phyloP scores from a whole-genome alignment of 2,113 vertebrate genomes.

The Erpornis zantholeuca region DNA sequence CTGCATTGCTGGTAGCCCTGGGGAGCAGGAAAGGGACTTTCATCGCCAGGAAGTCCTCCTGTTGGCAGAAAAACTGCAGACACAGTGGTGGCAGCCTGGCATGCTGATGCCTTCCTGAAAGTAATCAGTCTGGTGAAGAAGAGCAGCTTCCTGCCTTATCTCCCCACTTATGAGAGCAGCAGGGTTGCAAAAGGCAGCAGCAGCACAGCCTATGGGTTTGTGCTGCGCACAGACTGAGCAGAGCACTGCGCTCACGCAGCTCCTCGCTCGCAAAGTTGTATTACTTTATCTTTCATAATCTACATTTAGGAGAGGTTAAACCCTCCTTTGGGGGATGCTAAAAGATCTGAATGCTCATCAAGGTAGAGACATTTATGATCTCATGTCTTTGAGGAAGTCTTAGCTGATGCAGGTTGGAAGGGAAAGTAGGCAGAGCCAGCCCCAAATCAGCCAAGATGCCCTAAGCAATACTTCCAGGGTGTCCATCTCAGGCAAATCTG shows the following conservation, averaged over 20 bases:
- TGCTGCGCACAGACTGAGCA: not conserved
- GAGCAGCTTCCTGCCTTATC: slow-evolving; percentile 1
- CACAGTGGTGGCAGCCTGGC: not conserved
- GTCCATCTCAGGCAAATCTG: not conserved
- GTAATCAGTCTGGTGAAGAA: slow-evolving; percentile 47
- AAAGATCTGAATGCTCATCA: not conserved
- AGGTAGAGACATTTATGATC: not conserved
- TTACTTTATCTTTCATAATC: slow-evolving; percentile 13
- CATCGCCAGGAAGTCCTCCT: not conserved
- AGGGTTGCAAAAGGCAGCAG: not conserved
- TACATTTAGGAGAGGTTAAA: not conserved
- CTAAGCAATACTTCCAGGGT: not conserved
- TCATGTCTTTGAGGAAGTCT: not conserved
- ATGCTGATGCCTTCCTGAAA: not conserved
- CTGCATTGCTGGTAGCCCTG: not conserved
- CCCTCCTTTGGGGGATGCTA: not conserved
- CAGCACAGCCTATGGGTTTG: not conserved
- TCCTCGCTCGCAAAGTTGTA: not conserved
- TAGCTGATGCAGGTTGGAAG: not conserved
- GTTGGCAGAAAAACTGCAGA: not conserved
- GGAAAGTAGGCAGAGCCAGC: not conserved
- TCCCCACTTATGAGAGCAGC: not conserved
- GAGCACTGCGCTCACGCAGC: not conserved
- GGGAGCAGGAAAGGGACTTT: not conserved
- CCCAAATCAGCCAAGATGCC: not conserved